These are phyloP conservation scores for Taenioides sp. DNA, from an alignment of 2,797 vertebrate genomes.

Conservation along the genomic window DNA sequence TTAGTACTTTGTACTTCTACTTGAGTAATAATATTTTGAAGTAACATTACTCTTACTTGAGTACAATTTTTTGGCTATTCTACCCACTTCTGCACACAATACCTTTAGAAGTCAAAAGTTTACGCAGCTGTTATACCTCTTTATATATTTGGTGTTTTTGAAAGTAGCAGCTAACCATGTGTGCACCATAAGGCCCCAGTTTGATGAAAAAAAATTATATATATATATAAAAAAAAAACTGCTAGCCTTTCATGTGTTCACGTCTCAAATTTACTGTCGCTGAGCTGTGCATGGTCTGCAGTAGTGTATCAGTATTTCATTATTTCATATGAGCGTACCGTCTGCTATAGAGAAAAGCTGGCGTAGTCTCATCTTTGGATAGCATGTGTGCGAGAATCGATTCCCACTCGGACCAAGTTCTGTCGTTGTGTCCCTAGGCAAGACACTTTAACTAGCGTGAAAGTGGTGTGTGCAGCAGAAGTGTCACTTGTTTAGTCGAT, in stretches of 20 bases:
- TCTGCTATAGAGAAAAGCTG: slow-evolving; percentile 16
- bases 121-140: background rate
- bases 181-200: slow-evolving; percentile 16
- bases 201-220: slow-evolving; percentile 1
- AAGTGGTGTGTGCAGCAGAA: too few species aligned
- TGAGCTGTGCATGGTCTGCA: slow-evolving; percentile 29
- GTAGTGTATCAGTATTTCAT: slow-evolving; percentile 52
- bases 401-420: too few species aligned
- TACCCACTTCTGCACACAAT: too few species aligned
- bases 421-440: too few species aligned
- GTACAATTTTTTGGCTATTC: too few species aligned
- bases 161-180: slow-evolving; percentile 26
- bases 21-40: too few species aligned
- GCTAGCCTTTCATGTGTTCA: slow-evolving; percentile 31
- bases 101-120: slow-evolving; percentile 20
- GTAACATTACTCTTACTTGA: too few species aligned
- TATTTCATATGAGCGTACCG: slow-evolving; percentile 40
- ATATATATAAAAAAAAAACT: slow-evolving; percentile 9
- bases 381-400: background rate
- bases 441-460: too few species aligned
- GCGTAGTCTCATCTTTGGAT: slow-evolving; percentile 6
- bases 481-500: too few species aligned
- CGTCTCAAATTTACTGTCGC: slow-evolving; percentile 37
- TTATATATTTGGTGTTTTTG: background rate
- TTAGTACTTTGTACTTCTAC: too few species aligned